Evolutionary conservation across 2,113 vertebrate species (phyloP), one percentile per base, ranked within the genome.

Genomic region (Fukomys damarensis): DNA sequence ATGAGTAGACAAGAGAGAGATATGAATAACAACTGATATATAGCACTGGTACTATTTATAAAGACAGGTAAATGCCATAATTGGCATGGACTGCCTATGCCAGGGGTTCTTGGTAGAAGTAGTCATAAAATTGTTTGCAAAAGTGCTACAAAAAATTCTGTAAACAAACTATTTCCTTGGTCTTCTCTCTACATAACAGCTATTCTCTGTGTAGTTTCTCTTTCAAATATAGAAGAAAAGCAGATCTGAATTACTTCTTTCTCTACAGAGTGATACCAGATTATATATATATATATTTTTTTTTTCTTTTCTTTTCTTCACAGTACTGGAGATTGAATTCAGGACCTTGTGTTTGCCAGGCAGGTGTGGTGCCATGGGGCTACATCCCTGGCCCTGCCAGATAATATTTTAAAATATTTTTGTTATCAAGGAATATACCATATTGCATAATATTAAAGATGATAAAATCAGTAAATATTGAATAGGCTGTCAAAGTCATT

Each of bases 361-460:
- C n/a, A n/a, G n/a, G n/a, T n/a, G n/a, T n/a, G n/a, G n/a, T n/a
- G 9, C 46, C 46, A 49, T 9, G 5, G 46, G 9, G 46, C 46
- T 49, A 49, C 46, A 49, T 49, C 9, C 46, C 46, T 9, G 9
- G 46, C 9, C 46, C 46, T 49, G 46, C 46, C 46, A 49, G 46
- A 89, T 80, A 84, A 66, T 68, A 81, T 83, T 92, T 94, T 0
- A 86, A 79, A 80, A 38, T 92, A 56, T 94, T 65, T 88, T 93
- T 95, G 30, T 84, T 96, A 83, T 93, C 46, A 89, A 89, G 76
- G 26, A 94, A 93, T n/a, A n/a, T n/a, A n/a, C n/a, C 38, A 89
- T 82, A 93, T 26, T 66, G 24, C 14, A 86, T 95, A 83, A 63
- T 86, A 89, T 89, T 91, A 96, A 94, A 96, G n/a, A 89, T 92